Evolutionary conservation across 2,888 invertebrate species (phyloP), one percentile per base, ranked within the genome.

Genomic region (Leptopilina drosophilae): DNA sequence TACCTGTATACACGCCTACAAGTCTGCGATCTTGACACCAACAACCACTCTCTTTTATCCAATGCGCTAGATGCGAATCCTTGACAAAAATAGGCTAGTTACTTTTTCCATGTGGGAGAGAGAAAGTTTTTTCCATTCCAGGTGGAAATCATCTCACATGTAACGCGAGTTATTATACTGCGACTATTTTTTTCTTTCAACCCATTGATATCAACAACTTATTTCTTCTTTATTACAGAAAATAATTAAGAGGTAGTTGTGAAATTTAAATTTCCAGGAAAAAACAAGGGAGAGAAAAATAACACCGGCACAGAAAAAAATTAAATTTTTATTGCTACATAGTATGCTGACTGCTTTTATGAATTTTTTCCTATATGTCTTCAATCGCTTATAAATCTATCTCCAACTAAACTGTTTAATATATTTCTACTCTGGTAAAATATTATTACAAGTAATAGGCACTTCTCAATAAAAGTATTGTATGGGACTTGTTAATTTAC

Each of bases 61-160:
- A 65, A 82, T 82, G 75, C 77, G 81, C 82, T 77, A 80, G 80
- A 33, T 76, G 79, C 80, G 76, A 79, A 73, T 83, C 80, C 85
- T 85, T 80, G 84, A 85, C 84, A 80, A 85, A 85, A 85, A 85
- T 85, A 85, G 84, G 83, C 82, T 82, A 82, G 73, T 33, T 78
- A 80, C 79, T 67, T 42, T 79, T 78, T 77, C 78, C 80, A 11
- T 49, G 49, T 14, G 56, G 8, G n/a, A 73, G 56, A 26, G 11
- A 73, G 14, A 69, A 20, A 53, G 5, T 56, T 59, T 73, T 56
- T 56, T 73, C 56, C 14, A 2, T 33, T 8, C n/a, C 56, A 26
- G 33, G n/a, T 73, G 5, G 9, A 73, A 53, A 56, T 40, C 5
- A 53, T 59, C n/a, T n/a, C 8, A 20, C 20, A 62, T 20, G 20